Evolutionary conservation across 1,140 invertebrate species (phyloP), one percentile per base, ranked within the genome.

Genomic region (Hypothenemus hampei): DNA sequence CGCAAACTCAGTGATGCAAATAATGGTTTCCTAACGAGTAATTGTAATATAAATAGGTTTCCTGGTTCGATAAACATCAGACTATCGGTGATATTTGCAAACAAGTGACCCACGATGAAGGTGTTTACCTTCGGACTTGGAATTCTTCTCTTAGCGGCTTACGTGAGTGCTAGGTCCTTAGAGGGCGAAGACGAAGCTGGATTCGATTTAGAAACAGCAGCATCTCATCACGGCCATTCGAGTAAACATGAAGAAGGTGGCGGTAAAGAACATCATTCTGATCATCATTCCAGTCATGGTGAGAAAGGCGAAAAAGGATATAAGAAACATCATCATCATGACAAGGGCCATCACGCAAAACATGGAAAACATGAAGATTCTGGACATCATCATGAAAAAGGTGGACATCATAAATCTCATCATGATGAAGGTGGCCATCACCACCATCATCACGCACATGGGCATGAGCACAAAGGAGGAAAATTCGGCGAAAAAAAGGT

Each of bases 341-440:
- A 85, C 57, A 81, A 84, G 60, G 81, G 80, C 0, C 79, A 82
- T 37, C 81, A 89, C 58, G 85, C 83, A 0, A 78, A 87, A 61
- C 81, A 85, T 55, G 83, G 81, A 18, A 83, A 85, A 65, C 81
- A 85, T 59, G 78, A 84, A 58, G 78, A 86, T 56, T 78, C 80
- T 44, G 81, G 82, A 1, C 82, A 87, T 65, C 80, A 89, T 63
- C 78, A 79, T 44, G 84, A 86, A 58, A 79, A 88, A 55, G 79
- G 80, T 16, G 86, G 85, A 0, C 82, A 87, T 61, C 82, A 87
- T 62, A 87, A 89, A 64, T 79, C 82, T 46, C 82, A 88, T 62
- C 84, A 87, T 65, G 84, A 88, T 59, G 82, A 84, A 59, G 79
- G 78, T n/a, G 79, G 78, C 11, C 77, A 83, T 37, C 77, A 86